Evolutionary conservation across 2,113 vertebrate genomes (phyloP), one percentile per base, ranked within the genome.

Genomic region (Albula glossodonta): DNA sequence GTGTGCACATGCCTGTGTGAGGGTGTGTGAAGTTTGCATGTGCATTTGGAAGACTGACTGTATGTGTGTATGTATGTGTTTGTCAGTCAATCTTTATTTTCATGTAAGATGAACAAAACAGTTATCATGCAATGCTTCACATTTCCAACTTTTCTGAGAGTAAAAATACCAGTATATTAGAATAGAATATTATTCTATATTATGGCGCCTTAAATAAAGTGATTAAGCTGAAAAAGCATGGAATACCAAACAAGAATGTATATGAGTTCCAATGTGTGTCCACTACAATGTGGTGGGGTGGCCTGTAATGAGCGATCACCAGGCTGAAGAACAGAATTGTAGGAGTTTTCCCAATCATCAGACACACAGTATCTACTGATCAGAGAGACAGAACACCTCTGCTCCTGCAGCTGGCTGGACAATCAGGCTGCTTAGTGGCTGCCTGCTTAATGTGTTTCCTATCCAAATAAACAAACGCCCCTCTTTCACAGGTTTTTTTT

Each of bases 391-490:
- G 25, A 53, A 41, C 17, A 70, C 48, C 53, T 22, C 51, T 19
- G 25, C 19, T 80, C 22, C 84, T 57, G 22, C 74, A 78, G 83
- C 74, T 81, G 63, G 83, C 74, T 81, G 63, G 81, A 86, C 51
- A 83, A 74, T 12, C 15, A 2, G 56, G 31, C 82, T 41, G 66
- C 81, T 81, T 84, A 80, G 81, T 50, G 85, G 41, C 48, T 19
- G 53, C 25, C 19, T 12, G 11, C 41, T 60, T 79, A 51, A 41
- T 19, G 49, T 13, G 4, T 15, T n/a, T 6, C 53, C 41, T 51
- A 50, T 83, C 85, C 9, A 51, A 31, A 85, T 86, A 82, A 83
- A 85, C 87, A 85, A 79, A 87, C 80, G 25, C 63, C 66, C 25
- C 63, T 83, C 31, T 81, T 51, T 77, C 78, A 83, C 51, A 86